Percentiles rank a stretch among this genome's conserved stretches.
These are phyloP conservation scores for Lepidothrix coronata DNA, from an alignment of 2,113 vertebrate genomes.

Conservation along the genomic window DNA sequence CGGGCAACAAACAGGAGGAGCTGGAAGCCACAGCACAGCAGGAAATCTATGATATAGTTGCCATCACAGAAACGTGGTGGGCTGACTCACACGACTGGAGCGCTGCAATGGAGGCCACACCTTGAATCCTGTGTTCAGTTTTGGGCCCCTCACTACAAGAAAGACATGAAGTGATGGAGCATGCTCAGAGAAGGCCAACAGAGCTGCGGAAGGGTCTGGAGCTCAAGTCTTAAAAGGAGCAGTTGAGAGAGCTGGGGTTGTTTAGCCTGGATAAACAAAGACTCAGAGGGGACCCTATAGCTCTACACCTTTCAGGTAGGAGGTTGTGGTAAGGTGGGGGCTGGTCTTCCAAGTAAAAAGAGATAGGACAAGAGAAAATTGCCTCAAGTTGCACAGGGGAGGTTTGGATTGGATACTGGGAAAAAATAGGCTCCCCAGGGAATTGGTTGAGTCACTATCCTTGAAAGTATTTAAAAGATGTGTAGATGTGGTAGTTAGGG, in stretches of 20 bases:
- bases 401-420: background rate
- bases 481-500: background rate
- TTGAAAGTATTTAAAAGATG: background rate
- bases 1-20: background rate
- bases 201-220: background rate
- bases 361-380: background rate
- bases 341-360: background rate
- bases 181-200: background rate
- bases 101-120: background rate
- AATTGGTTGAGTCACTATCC: background rate
- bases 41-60: background rate
- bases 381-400: background rate
- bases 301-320: background rate
- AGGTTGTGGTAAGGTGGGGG: background rate
- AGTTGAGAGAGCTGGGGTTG: background rate
- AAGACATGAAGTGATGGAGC: background rate
- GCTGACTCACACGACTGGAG: background rate
- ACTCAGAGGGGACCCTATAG: rapidly evolving
- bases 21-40: background rate
- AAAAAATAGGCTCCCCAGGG: background rate
- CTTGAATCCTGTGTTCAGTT: background rate
- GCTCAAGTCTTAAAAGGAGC: background rate
- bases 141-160: background rate
- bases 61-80: background rate
- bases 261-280: background rate